Evolutionary conservation across 2,888 invertebrate species (phyloP).

Genomic region (Choristoneura rosaceana): DNA sequence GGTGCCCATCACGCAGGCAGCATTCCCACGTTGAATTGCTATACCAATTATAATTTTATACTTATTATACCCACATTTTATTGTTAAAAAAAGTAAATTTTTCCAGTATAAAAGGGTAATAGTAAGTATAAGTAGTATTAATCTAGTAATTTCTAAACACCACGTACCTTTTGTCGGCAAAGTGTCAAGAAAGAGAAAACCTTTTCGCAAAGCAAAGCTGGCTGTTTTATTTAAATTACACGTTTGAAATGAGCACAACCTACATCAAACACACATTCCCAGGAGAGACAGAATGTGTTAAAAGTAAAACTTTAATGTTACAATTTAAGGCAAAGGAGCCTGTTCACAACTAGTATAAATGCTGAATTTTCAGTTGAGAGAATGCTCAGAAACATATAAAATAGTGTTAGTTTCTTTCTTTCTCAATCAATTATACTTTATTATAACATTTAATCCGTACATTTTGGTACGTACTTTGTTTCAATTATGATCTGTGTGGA

Average conservation of each 20-base stretch:
- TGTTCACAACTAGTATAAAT: conserved; percentile 2
- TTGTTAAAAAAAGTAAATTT: too few relatives aligned
- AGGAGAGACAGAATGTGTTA: conserved; percentile 8
- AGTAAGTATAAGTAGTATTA: too few relatives aligned
- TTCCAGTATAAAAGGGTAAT: too few relatives aligned
- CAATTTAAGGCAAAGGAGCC: neutral
- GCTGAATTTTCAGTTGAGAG: neutral
- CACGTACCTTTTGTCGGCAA: neutral
- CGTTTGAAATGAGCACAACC: conserved; percentile 24
- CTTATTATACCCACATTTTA: too few relatives aligned
- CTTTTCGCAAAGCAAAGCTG: neutral
- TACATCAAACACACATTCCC: conserved; percentile 6
- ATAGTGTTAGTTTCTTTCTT: neutral
- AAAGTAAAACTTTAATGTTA: conserved; percentile 14
- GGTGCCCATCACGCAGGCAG: too few relatives aligned
- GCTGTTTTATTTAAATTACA: conserved; percentile 24
- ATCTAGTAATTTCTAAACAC: neutral
- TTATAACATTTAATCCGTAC: too few relatives aligned
- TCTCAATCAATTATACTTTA: too few relatives aligned
- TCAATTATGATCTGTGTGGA: too few relatives aligned
- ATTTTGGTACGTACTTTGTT: too few relatives aligned
- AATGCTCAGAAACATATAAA: neutral
- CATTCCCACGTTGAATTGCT: too few relatives aligned
- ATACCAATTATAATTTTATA: too few relatives aligned
- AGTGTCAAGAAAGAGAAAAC: conserved; percentile 4